These are phyloP conservation scores for Bimastos eiseni DNA, from an alignment of 2,888 invertebrate genomes.

Conservation along the genomic window DNA sequence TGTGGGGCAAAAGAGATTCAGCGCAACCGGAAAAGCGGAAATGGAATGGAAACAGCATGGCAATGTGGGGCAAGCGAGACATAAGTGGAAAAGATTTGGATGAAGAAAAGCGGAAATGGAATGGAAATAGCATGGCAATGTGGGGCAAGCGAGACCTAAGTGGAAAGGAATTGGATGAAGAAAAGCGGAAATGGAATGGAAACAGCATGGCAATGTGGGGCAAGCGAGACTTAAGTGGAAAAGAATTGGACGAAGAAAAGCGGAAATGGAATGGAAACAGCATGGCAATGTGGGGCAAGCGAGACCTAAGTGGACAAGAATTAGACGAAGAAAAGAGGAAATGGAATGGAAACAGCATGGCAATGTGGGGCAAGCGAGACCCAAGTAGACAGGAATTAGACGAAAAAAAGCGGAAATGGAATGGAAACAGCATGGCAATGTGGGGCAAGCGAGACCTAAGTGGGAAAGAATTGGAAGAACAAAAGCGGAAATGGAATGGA, in stretches of 20 bases:
- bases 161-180: background rate
- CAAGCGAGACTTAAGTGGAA: background rate
- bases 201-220: constrained; percentile 27
- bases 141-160: constrained; percentile 22
- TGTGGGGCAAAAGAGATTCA: constrained; percentile 21
- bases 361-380: constrained; percentile 24
- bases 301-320: constrained; percentile 7
- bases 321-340: constrained; percentile 1
- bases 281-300: constrained; percentile 28
- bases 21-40: background rate
- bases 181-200: constrained; percentile 13
- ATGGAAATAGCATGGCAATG: constrained; percentile 19
- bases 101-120: constrained; percentile 10
- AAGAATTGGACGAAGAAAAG: background rate
- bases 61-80: constrained; percentile 20
- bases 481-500: constrained; percentile 17
- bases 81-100: background rate
- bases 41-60: constrained; percentile 14
- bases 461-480: background rate
- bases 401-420: constrained; percentile 8
- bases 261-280: constrained; percentile 8
- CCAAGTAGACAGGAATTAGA: background rate
- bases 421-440: constrained; percentile 24
- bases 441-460: constrained; percentile 19
- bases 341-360: constrained; percentile 23